Conservation (phyloP, 2,888 invertebrate species). For the Spilosoma lubricipeda region DNA sequence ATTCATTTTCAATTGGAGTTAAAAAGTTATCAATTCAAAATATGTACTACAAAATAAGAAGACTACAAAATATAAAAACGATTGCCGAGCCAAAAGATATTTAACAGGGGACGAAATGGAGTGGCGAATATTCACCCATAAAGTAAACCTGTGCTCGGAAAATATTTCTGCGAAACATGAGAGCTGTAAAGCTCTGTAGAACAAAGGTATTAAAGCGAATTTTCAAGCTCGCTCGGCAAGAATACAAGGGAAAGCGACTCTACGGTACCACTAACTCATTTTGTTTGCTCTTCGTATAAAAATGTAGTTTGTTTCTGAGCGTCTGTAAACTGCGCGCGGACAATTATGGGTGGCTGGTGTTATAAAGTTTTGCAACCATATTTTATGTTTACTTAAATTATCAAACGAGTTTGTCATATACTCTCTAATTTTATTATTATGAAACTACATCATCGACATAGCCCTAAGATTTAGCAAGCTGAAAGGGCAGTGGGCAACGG, state of each 20-base stretch:
- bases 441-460: no score
- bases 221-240: slow-evolving; percentile 77
- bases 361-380: slow-evolving; percentile 64
- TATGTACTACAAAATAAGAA: neutral
- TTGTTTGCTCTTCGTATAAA: slow-evolving; percentile 81
- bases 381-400: slow-evolving; percentile 60
- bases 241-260: slow-evolving; percentile 77
- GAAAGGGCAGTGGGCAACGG: no score
- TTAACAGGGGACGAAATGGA: slow-evolving; percentile 57
- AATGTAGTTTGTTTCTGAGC: slow-evolving; percentile 80
- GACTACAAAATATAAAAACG: neutral
- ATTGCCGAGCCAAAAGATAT: slow-evolving; percentile 32
- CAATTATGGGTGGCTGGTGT: slow-evolving; percentile 62
- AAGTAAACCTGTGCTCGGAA: slow-evolving; percentile 69
- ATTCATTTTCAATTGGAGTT: neutral
- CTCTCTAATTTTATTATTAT: slow-evolving; percentile 2
- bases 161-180: slow-evolving; percentile 76
- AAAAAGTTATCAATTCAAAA: neutral
- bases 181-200: slow-evolving; percentile 81
- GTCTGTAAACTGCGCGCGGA: slow-evolving; percentile 67
- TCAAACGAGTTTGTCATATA: slow-evolving; percentile 57
- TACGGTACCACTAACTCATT: slow-evolving; percentile 80
- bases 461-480: no score
- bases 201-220: slow-evolving; percentile 85
- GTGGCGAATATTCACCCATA: slow-evolving; percentile 68